These are phyloP conservation scores for Streblospio benedicti DNA, from an alignment of 1,140 invertebrate genomes.

Conservation along the genomic window DNA sequence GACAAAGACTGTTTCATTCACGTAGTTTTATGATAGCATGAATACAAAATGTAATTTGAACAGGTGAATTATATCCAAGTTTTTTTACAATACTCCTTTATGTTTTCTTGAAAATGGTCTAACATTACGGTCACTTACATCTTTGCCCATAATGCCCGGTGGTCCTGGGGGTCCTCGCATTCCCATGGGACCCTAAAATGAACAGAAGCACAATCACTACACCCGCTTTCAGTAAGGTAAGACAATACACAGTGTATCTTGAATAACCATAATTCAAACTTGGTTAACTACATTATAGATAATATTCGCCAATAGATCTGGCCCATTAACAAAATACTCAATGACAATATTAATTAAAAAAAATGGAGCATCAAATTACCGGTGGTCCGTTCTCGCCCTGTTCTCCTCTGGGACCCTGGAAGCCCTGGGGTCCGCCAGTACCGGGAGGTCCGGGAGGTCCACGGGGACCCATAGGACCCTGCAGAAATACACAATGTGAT, in stretches of 20 bases:
- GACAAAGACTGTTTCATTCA: too few species aligned
- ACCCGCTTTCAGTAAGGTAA: conserved; percentile 15
- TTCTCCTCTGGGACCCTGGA: conserved; percentile 28
- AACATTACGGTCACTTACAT: conserved; percentile 25
- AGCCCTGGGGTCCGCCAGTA: conserved; percentile 29
- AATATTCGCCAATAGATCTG: too few species aligned
- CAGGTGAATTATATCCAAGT: too few species aligned
- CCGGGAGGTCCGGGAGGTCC: conserved; percentile 28
- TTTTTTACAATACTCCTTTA: too few species aligned
- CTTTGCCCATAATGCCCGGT: conserved; percentile 31
- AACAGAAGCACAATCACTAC: conserved; percentile 15
- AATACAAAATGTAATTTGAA: too few species aligned
- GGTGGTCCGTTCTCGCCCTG: conserved; percentile 30
- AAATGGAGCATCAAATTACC: conserved; percentile 20
- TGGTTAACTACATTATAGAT: too few species aligned
- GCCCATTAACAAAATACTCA: too few species aligned
- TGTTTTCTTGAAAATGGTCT: too few species aligned
- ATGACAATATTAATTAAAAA: too few species aligned
- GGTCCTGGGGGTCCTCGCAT: conserved; percentile 30
- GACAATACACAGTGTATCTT: too few species aligned
- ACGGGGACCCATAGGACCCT: conserved; percentile 26
- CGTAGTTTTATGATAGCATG: too few species aligned
- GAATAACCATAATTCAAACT: too few species aligned
- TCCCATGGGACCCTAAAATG: conserved; percentile 27
- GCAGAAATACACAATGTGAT: neutral